A percentile compares a stretch with the other conserved stretches of the same genome.
These are phyloP conservation scores for Cardiocondyla obscurior DNA, from an alignment of 1,140 invertebrate species.

Conservation along the genomic window DNA sequence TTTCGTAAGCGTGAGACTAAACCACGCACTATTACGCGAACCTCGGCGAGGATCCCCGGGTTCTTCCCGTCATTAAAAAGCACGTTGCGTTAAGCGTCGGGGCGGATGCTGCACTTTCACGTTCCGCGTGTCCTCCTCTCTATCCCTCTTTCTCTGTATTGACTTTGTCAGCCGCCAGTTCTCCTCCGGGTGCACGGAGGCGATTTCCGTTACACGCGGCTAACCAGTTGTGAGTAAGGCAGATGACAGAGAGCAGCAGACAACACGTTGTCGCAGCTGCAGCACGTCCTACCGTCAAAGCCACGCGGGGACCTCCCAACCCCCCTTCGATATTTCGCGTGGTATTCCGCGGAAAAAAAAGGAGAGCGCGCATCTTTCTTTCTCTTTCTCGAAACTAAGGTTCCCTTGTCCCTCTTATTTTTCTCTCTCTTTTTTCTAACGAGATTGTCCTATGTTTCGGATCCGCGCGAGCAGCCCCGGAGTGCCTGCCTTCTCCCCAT, in stretches of 20 bases:
- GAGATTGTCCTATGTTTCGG: no score
- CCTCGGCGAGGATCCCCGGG: no score
- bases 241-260: slow-evolving; percentile 40
- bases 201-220: slow-evolving; percentile 1
- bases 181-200: not conserved
- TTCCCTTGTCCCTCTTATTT: no score
- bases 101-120: not conserved
- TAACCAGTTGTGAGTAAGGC: slow-evolving; percentile 17
- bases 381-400: no score
- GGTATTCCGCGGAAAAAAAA: not conserved
- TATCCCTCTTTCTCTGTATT: not conserved
- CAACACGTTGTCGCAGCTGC: not conserved
- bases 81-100: not conserved
- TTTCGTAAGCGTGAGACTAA: not conserved
- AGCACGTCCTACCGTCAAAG: not conserved
- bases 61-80: slow-evolving; percentile 22
- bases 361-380: no score
- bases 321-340: not conserved
- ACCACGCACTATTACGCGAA: no score
- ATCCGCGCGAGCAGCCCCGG: no score
- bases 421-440: no score
- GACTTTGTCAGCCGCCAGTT: not conserved
- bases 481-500: not conserved
- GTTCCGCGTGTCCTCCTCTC: not conserved
- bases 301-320: not conserved